phyloP scores from a whole-genome alignment of 1,140 invertebrate species.

The Maniola jurtina region DNA sequence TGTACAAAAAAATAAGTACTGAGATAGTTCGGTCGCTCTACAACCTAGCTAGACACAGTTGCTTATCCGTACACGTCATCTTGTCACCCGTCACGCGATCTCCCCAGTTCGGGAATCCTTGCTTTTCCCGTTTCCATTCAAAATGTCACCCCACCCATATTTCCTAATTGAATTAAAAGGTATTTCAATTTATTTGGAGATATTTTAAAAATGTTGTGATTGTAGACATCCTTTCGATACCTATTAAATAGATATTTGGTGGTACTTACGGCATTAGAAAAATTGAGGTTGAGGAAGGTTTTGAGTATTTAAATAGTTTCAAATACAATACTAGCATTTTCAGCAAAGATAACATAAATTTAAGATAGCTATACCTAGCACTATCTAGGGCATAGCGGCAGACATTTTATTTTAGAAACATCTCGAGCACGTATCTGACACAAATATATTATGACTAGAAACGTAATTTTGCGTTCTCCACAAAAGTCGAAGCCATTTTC shows the following conservation, averaged over 20 bases:
- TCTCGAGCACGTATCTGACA: not conserved
- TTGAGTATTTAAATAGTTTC: no score
- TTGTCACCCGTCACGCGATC: conserved; percentile 68
- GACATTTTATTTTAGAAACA: not conserved
- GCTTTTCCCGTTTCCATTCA: conserved; percentile 41
- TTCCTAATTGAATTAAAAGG: conserved; percentile 17
- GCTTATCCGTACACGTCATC: conserved; percentile 63
- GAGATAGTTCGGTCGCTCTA: conserved; percentile 39
- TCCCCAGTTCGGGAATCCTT: conserved; percentile 52
- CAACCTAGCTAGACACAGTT: conserved; percentile 40
- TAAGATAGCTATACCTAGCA: no score
- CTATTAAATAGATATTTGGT: not conserved
- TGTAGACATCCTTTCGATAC: not conserved
- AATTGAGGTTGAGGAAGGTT: not conserved
- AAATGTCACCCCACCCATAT: conserved; percentile 12
- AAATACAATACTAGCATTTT: no score
- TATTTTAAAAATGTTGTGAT: conserved; percentile 21
- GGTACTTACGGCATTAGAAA: not conserved
- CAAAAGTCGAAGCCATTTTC: conserved; percentile 8
- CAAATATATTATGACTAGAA: not conserved
- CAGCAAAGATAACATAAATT: no score
- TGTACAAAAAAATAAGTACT: conserved; percentile 35
- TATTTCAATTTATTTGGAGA: conserved; percentile 16
- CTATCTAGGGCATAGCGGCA: not conserved
- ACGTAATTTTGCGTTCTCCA: conserved; percentile 4